These are phyloP conservation scores for Electrona antarctica DNA, from an alignment of 2,113 vertebrate species.

Conservation along the genomic window DNA sequence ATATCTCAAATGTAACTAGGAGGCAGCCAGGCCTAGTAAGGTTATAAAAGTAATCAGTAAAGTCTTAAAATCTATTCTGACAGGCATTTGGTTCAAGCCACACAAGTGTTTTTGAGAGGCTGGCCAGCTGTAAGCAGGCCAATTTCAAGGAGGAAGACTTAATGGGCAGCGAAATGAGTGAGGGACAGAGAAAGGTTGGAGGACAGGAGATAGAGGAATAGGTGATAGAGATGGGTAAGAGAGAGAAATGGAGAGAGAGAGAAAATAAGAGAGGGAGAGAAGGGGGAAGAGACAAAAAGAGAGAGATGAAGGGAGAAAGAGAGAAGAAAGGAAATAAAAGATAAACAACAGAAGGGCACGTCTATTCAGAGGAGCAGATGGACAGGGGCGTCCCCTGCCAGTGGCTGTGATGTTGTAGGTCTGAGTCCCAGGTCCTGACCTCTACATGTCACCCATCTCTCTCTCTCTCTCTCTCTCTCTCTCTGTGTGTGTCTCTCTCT, in stretches of 20 bases:
- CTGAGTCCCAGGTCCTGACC: background rate
- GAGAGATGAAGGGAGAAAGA: background rate
- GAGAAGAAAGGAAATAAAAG: background rate
- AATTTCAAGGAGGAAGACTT: too few relatives aligned
- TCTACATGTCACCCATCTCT: background rate
- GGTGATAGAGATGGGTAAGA: too few relatives aligned
- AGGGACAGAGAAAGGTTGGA: too few relatives aligned
- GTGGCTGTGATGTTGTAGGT: background rate
- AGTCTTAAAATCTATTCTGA: too few relatives aligned
- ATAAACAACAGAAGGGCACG: background rate
- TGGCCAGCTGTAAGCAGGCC: too few relatives aligned
- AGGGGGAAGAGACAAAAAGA: background rate
- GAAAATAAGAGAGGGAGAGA: background rate
- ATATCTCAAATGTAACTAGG: too few relatives aligned
- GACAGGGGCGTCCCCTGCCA: background rate
- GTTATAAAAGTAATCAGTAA: too few relatives aligned
- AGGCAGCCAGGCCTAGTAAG: too few relatives aligned
- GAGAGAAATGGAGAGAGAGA: background rate
- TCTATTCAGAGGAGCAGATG: slow-evolving; percentile 3
- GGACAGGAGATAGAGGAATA: too few relatives aligned
- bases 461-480: background rate
- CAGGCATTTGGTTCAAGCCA: too few relatives aligned
- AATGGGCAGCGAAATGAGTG: too few relatives aligned
- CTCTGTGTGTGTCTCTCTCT: background rate
- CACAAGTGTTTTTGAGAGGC: too few relatives aligned